Evolutionary conservation across 2,888 invertebrate genomes (phyloP), one percentile per base, ranked within the genome.

Genomic region (Pristionchus japonicus): DNA sequence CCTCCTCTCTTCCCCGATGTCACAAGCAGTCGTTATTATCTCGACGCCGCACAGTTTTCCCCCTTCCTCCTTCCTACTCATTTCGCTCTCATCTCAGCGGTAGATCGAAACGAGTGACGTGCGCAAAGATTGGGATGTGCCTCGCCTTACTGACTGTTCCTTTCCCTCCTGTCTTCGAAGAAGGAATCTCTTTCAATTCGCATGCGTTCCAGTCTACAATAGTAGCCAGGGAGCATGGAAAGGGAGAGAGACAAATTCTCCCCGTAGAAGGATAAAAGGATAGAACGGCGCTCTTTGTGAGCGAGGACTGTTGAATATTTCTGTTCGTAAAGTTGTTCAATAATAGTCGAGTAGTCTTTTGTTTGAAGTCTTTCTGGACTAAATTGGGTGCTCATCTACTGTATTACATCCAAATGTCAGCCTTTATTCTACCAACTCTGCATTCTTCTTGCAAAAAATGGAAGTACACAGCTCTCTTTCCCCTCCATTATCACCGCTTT

Each of bases 11-110:
- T 6, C 67, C 70, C 31, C 64, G 37, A 37, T 70, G 70, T 70
- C 70, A 70, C 70, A 70, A 70, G 70, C 70, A 70, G 70, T 70
- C 70, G 70, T 70, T 23, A 70, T 70, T 70, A 70, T 70, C 70
- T 70, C 70, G 67, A 57, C 57, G 70, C 20, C 57, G 57, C 57
- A 34, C 70, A 70, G 70, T 70, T 70, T 37, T 70, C n/a, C 7
- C 37, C 23, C 37, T 70, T 70, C 70, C 31, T 17, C 70, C 57
- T 23, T 31, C 64, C 34, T 31, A 23, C 37, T 70, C 70, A 70
- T 70, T 70, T 70, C 70, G 3, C 52, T 17, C 52, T 34, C 6
- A n/a, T 70, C 37, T 11, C 31, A 7, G 31, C 64, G 31, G 64
- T 64, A 64, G 64, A 64, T 31, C 31, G 64, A 31, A 61, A n/a